These are phyloP conservation scores for Mythimna vitellina DNA, from an alignment of 2,888 invertebrate species.

Conservation along the genomic window DNA sequence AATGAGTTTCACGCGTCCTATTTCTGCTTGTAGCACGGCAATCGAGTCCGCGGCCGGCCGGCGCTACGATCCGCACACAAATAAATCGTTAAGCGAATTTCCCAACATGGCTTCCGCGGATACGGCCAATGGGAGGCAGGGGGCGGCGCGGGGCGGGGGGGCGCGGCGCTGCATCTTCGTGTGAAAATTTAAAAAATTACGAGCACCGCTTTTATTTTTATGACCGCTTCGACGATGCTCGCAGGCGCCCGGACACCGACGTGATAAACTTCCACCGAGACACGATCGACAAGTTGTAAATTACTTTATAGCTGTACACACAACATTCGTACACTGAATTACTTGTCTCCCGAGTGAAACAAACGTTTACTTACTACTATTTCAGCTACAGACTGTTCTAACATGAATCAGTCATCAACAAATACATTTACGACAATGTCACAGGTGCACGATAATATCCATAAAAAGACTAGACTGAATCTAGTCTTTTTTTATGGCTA, in stretches of 20 bases:
- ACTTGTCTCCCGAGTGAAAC: constrained; percentile 15
- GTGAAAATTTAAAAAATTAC: constrained; percentile 83
- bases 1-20: constrained; percentile 74
- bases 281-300: constrained; percentile 71
- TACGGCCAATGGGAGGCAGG: constrained; percentile 76
- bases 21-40: constrained; percentile 74
- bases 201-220: constrained; percentile 77
- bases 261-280: constrained; percentile 70
- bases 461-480: no score
- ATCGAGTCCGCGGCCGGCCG: constrained; percentile 73
- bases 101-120: constrained; percentile 86
- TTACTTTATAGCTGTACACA: constrained; percentile 60
- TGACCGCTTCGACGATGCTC: constrained; percentile 74
- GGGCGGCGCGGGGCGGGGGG: constrained; percentile 73
- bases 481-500: constrained; percentile 12
- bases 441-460: background rate
- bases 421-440: constrained; percentile 1
- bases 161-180: constrained; percentile 76
- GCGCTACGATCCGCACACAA: constrained; percentile 80
- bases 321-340: constrained; percentile 51
- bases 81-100: constrained; percentile 87
- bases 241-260: constrained; percentile 63
- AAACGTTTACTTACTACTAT: constrained; percentile 4
- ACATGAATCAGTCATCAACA: constrained; percentile 14
- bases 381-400: constrained; percentile 7